phyloP scores from a whole-genome alignment of 2,888 invertebrate genomes.

The Sphinx pinastri region DNA sequence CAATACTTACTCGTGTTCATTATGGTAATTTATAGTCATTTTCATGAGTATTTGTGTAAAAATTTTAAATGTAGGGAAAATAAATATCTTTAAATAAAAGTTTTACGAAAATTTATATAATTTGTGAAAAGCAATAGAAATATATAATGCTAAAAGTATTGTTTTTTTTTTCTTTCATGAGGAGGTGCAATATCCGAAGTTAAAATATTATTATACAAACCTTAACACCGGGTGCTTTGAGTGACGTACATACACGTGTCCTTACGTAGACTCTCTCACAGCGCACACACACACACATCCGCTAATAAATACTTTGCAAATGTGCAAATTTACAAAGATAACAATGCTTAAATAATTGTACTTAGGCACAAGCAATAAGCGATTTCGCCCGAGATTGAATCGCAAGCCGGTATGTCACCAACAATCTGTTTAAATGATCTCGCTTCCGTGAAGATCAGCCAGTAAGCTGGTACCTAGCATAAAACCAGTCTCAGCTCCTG shows the following conservation, averaged over 20 bases:
- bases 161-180: too few species aligned
- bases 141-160: too few species aligned
- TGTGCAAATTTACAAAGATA: slow-evolving; percentile 37
- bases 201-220: too few species aligned
- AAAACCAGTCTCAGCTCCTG: slow-evolving; percentile 69
- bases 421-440: slow-evolving; percentile 65
- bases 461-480: slow-evolving; percentile 52
- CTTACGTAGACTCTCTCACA: too few species aligned
- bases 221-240: too few species aligned
- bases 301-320: slow-evolving; percentile 36
- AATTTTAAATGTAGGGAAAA: too few species aligned
- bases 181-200: too few species aligned
- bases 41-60: neutral
- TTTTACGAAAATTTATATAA: too few species aligned
- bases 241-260: too few species aligned
- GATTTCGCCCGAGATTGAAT: slow-evolving; percentile 71
- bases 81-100: too few species aligned
- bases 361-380: slow-evolving; percentile 59
- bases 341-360: slow-evolving; percentile 45
- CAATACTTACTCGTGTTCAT: neutral
- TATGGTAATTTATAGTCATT: neutral
- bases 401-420: slow-evolving; percentile 58
- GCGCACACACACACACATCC: slow-evolving; percentile 34
- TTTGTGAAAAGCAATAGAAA: too few species aligned
- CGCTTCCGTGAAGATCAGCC: slow-evolving; percentile 67